Evolutionary conservation across 2,113 vertebrate species (phyloP), one percentile per base, ranked within the genome.

Genomic region (Syngnathoides biaculeatus): DNA sequence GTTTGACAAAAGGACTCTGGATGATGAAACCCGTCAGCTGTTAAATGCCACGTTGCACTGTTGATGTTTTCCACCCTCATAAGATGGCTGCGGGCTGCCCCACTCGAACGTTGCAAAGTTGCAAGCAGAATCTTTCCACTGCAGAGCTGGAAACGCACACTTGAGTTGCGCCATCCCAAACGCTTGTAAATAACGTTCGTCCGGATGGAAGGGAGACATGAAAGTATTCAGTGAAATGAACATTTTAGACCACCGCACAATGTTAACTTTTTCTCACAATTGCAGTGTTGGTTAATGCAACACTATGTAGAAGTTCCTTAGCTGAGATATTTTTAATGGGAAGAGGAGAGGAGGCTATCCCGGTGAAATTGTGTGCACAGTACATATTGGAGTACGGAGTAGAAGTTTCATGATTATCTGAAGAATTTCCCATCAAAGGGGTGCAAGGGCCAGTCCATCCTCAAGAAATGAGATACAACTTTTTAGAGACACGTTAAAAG

Each of bases 21-120:
- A 62, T 79, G 70, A 78, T 82, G 80, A 77, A 81, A 82, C 62
- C 67, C 79, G 85, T 87, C 78, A 74, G 86, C 89, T 84, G 84
- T 75, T 81, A 81, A 68, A 27, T 89, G 88, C 88, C 89, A 90
- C 88, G 85, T 91, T 86, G 87, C 85, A 84, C 75, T 81, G 79
- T 84, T 89, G 82, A 81, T 79, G 75, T 73, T 73, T 62, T 26
- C 57, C 74, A 19, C 43, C 66, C 69, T 78, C 78, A 69, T 81
- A 42, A 74, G 72, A 38, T 63, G 52, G 56, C 78, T 38, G 63
- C 26, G 15, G 63, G 15, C 24, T 35, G 15, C 30, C 26, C 35
- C 11, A 15, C n/a, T 50, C 63, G 12, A 48, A 27, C 17, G 22
- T 43, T 45, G 24, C 24, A 64, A 26, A 30, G 15, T n/a, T n/a